A percentile compares a stretch with the other conserved stretches of the same genome.
These are phyloP conservation scores for Eurytoma californica DNA, from an alignment of 2,888 invertebrate species.

Conservation along the genomic window DNA sequence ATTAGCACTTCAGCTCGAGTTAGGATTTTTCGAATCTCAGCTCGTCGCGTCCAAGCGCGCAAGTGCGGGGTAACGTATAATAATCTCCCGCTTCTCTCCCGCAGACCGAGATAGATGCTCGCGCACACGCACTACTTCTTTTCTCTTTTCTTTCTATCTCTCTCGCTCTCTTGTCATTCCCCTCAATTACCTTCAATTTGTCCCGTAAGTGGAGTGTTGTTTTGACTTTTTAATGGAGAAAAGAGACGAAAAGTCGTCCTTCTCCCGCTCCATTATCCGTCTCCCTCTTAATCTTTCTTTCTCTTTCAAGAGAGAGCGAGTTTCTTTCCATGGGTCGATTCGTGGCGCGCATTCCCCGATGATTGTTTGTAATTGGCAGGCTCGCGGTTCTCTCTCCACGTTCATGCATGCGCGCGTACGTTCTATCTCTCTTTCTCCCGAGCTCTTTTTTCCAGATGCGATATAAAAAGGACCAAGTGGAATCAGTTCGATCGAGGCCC, in stretches of 20 bases:
- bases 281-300: conserved; percentile 11
- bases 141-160: conserved; percentile 36
- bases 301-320: conserved; percentile 24
- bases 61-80: background rate
- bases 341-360: conserved; percentile 52
- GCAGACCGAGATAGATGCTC: background rate
- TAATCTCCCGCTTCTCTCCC: no score
- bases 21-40: conserved; percentile 17
- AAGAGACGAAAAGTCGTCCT: conserved; percentile 33
- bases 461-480: background rate
- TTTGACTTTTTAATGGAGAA: conserved; percentile 53
- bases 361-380: conserved; percentile 54
- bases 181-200: conserved; percentile 52
- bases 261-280: conserved; percentile 16
- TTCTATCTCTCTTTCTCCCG: background rate
- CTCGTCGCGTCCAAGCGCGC: background rate
- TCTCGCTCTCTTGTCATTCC: conserved; percentile 40
- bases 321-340: conserved; percentile 51
- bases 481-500: conserved; percentile 3
- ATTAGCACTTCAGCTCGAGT: background rate
- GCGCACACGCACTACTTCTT: conserved; percentile 11
- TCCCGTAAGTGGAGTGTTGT: conserved; percentile 51
- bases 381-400: conserved; percentile 18
- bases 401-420: background rate
- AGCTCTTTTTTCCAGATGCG: background rate